Conservation (phyloP, 2,888 invertebrate genomes). For the Dolichopus griseipennis region DNA sequence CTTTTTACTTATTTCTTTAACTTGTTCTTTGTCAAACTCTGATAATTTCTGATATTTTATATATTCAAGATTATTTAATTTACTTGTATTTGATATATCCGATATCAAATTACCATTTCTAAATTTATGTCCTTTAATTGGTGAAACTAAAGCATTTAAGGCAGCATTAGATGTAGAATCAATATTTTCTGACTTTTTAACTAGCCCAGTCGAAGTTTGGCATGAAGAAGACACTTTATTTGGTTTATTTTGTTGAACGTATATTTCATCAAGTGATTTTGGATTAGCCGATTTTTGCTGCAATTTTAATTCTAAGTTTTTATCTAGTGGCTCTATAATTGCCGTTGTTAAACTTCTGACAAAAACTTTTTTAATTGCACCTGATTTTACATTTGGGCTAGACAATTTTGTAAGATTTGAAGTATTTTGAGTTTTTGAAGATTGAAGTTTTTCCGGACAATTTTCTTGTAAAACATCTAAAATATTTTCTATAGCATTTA, state of each 20-base stretch:
- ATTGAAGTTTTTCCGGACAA: background rate
- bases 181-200: conserved; percentile 29
- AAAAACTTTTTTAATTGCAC: conserved; percentile 27
- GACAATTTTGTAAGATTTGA: background rate
- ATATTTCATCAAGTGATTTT: background rate
- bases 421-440: background rate
- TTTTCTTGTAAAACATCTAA: background rate
- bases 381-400: conserved; percentile 17
- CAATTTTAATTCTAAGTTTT: too few relatives aligned
- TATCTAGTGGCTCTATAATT: too few relatives aligned
- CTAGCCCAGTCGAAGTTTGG: conserved; percentile 49
- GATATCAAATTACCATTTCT: background rate
- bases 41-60: conserved; percentile 15
- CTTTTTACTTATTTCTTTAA: conserved; percentile 23
- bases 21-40: conserved; percentile 17
- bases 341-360: conserved; percentile 14
- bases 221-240: conserved; percentile 50
- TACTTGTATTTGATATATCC: conserved; percentile 18
- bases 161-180: background rate
- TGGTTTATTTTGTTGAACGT: conserved; percentile 28
- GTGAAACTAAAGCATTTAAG: background rate
- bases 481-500: background rate
- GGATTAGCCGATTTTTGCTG: too few relatives aligned
- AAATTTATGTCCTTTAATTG: background rate
- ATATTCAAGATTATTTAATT: background rate